Evolutionary conservation across 23 tunicate species (phyloP).

Genomic region (Botrylloides violaceus): DNA sequence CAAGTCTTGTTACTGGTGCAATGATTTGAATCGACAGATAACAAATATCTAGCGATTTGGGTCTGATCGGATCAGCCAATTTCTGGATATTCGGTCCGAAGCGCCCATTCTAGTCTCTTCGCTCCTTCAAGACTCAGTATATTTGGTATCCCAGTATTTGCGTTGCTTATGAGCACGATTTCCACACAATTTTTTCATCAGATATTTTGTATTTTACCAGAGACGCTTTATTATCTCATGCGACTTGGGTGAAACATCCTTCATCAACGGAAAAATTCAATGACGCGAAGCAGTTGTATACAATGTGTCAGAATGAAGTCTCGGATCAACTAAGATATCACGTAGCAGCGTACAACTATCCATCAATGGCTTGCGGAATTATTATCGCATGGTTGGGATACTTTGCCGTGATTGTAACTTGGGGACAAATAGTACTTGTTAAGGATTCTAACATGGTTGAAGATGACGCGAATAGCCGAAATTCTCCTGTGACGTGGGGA

Average conservation of each 20-base stretch:
- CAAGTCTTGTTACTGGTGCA: too few species aligned
- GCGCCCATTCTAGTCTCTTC: too few species aligned
- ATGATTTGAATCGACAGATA: too few species aligned
- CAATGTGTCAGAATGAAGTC: constrained; percentile 25
- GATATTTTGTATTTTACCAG: constrained; percentile 11
- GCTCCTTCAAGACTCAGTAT: too few species aligned
- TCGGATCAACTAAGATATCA: constrained; percentile 44
- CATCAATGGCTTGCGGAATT: constrained; percentile 38
- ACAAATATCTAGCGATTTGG: too few species aligned
- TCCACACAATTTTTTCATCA: too few species aligned
- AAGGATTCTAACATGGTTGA: neutral
- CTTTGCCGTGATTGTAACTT: constrained; percentile 3
- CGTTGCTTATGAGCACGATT: too few species aligned
- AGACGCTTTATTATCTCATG: constrained; percentile 11
- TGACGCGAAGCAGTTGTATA: constrained; percentile 34
- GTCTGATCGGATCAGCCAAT: too few species aligned
- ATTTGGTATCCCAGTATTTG: too few species aligned
- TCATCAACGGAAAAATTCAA: neutral
- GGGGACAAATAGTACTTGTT: constrained; percentile 13
- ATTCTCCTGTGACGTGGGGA: constrained; percentile 22
- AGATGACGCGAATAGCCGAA: neutral
- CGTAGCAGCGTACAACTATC: constrained; percentile 60
- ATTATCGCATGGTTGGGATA: constrained; percentile 23
- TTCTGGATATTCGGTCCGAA: too few species aligned
- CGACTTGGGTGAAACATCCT: constrained; percentile 15